Evolutionary conservation across 2,888 invertebrate species (phyloP), one percentile per base, ranked within the genome.

Genomic region (Cephus nigrinus): DNA sequence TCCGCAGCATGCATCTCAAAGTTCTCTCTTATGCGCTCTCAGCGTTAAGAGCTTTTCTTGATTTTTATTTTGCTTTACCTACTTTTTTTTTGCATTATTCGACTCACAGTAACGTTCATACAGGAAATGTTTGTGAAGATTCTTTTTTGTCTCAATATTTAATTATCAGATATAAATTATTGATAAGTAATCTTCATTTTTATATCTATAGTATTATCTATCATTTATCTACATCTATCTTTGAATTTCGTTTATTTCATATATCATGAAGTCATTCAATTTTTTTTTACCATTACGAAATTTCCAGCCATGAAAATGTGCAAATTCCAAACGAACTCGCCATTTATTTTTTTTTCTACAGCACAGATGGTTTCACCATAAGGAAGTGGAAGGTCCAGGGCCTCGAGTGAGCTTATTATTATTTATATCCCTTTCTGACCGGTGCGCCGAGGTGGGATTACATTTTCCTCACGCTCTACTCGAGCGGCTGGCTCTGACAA

Each of bases 1-100:
- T 86, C 85, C 82, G 84, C 82, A 80, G 83, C 82, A 81, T 84
- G 82, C 83, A 83, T 87, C 83, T 83, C 79, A 87, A 88, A 85
- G 82, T 87, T 84, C 80, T 80, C 80, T 84, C 82, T 82, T 75
- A 75, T 78, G 76, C 80, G 68, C 74, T 77, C 32, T 74, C 77
- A 81, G 80, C 81, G 80, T 84, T 85, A 84, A 86, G 84, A 85
- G 83, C 84, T 84, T 84, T 77, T 80, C 74, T 80, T 74, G 72
- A 71, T 31, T 79, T 69, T 78, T 79, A 32, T 76, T 69, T 74
- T 81, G 80, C 23, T 80, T 82, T 74, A 79, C 80, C 78, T 78
- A 69, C 81, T 80, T 74, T 68, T 75, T 40, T 69, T 77, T 74
- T 40, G 15, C 34, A 23, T 68, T 79, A 75, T 76, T 75, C 32